These are phyloP conservation scores for Anser brachyrhynchus DNA, from an alignment of 2,113 vertebrate genomes.

Conservation along the genomic window DNA sequence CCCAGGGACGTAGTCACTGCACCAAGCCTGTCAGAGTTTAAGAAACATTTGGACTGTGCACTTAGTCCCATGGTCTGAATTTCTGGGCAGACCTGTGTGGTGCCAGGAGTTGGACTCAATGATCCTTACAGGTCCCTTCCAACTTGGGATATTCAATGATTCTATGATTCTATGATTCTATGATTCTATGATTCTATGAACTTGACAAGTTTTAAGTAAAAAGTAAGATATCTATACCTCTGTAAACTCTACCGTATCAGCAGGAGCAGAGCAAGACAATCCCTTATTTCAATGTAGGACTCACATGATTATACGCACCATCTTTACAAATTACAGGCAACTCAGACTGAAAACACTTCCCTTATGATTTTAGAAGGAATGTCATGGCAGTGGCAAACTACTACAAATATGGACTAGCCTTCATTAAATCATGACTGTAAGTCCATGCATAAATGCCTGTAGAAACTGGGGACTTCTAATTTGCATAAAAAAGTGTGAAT, in stretches of 20 bases:
- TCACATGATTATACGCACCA: background rate
- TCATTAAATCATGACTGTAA: background rate
- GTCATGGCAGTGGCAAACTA: background rate
- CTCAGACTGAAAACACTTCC: background rate
- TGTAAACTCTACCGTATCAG: background rate
- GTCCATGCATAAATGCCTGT: background rate
- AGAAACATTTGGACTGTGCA: no score
- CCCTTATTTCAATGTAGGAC: background rate
- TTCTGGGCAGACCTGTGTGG: no score
- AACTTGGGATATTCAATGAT: no score
- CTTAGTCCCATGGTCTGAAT: no score
- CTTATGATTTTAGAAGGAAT: background rate
- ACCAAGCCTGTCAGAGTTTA: no score
- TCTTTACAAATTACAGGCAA: background rate
- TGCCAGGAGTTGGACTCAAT: no score
- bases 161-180: no score
- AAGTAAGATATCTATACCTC: background rate
- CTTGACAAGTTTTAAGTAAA: background rate
- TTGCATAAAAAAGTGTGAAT: background rate
- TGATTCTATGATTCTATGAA: no score
- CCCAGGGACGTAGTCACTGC: no score
- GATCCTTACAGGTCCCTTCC: no score
- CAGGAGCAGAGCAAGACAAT: background rate
- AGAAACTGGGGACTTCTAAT: background rate
- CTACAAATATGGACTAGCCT: background rate